phyloP scores from a whole-genome alignment of 2,797 vertebrate genomes.

The Coregonus ussuriensis region DNA sequence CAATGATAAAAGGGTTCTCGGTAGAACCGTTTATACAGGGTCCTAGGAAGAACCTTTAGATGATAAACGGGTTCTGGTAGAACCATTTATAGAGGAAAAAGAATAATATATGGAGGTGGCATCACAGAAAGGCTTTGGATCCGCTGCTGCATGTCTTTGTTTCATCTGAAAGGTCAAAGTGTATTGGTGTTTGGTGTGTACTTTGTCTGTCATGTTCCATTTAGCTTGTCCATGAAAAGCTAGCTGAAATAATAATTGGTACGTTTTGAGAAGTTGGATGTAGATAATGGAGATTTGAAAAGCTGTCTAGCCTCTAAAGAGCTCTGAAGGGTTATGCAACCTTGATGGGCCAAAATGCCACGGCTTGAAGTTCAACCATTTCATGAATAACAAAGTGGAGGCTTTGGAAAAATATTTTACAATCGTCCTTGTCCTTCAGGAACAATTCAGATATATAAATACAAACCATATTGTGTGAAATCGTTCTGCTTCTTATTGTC shows the following conservation, averaged over 20 bases:
- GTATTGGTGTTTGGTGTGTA: slow-evolving; percentile 28
- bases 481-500: slow-evolving; percentile 6
- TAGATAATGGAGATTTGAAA: slow-evolving; percentile 66
- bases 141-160: background rate
- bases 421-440: slow-evolving; percentile 31
- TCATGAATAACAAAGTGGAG: slow-evolving; percentile 34
- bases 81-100: no score
- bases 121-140: slow-evolving; percentile 13
- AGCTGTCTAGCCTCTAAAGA: slow-evolving; percentile 54
- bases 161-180: slow-evolving; percentile 20
- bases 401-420: slow-evolving; percentile 13
- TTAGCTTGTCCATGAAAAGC: slow-evolving; percentile 34
- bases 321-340: slow-evolving; percentile 38
- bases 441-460: slow-evolving; percentile 31
- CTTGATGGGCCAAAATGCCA: slow-evolving; percentile 59
- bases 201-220: slow-evolving; percentile 58
- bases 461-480: slow-evolving; percentile 13
- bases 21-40: no score
- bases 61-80: no score
- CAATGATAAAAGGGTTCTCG: no score
- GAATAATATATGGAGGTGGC: background rate
- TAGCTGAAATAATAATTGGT: slow-evolving; percentile 64
- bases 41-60: no score
- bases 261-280: slow-evolving; percentile 43
- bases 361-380: slow-evolving; percentile 38